A percentile compares a stretch with the other conserved stretches of the same genome.
Conservation (phyloP, 2,888 invertebrate species). For the Eucriotettix oculatus region DNA sequence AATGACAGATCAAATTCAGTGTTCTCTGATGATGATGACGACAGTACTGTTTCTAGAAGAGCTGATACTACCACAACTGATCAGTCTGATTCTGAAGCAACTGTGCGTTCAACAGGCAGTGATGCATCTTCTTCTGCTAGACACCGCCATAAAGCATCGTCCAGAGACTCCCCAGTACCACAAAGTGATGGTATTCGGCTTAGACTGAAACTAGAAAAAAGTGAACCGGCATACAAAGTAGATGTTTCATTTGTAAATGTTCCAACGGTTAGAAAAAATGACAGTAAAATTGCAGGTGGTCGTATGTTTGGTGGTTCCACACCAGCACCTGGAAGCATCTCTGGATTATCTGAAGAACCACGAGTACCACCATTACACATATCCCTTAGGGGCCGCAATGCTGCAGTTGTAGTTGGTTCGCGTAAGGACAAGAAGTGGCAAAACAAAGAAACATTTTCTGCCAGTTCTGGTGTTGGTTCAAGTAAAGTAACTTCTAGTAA, state of each 20-base stretch:
- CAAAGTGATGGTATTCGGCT: slow-evolving; percentile 61
- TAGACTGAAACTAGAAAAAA: slow-evolving; percentile 65
- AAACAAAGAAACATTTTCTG: slow-evolving; percentile 1
- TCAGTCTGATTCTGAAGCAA: slow-evolving; percentile 39
- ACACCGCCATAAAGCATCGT: slow-evolving; percentile 9
- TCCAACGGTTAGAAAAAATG: slow-evolving; percentile 17
- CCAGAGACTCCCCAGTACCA: slow-evolving; percentile 2
- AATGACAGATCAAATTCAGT: slow-evolving; percentile 32
- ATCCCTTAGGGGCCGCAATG: slow-evolving; percentile 64
- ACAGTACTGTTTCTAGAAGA: slow-evolving; percentile 23
- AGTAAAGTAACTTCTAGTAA: background rate
- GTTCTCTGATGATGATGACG: slow-evolving; percentile 41
- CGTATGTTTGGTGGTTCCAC: background rate
- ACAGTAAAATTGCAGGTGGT: slow-evolving; percentile 8
- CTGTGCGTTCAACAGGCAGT: slow-evolving; percentile 37
- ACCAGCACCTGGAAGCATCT: slow-evolving; percentile 2
- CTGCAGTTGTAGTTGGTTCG: slow-evolving; percentile 56
- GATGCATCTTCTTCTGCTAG: slow-evolving; percentile 17
- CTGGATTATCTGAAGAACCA: slow-evolving; percentile 39
- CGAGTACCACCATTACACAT: slow-evolving; percentile 80
- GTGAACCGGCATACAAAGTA: slow-evolving; percentile 69
- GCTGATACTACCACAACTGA: slow-evolving; percentile 30
- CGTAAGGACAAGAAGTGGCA: slow-evolving; percentile 36
- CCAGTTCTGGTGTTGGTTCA: background rate
- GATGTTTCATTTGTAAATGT: slow-evolving; percentile 57